Percentiles rank a stretch among this genome's conserved stretches.
These are phyloP conservation scores for Halcyon senegalensis DNA, from an alignment of 2,113 vertebrate species.

Conservation along the genomic window DNA sequence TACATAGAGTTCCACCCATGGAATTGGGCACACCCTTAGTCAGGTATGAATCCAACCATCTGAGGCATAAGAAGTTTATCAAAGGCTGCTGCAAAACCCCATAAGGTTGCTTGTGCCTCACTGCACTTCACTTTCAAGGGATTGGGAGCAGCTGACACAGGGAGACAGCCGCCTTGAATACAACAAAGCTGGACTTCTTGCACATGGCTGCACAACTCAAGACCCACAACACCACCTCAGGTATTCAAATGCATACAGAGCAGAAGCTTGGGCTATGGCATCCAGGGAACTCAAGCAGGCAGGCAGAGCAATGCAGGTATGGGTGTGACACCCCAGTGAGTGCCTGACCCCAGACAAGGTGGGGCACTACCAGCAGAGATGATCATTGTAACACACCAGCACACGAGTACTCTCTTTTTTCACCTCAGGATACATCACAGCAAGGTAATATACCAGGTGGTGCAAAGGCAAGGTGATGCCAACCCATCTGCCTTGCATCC, in stretches of 20 bases:
- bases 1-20: neutral
- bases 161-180: neutral
- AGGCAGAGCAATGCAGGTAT: neutral
- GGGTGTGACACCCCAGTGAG: neutral
- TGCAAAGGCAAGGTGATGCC: neutral
- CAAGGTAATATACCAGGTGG: neutral
- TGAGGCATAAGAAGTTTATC: neutral
- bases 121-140: neutral
- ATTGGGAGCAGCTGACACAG: neutral
- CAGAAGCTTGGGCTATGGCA: neutral
- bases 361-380: neutral
- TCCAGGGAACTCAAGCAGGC: neutral
- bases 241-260: neutral
- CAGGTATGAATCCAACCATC: neutral
- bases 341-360: neutral
- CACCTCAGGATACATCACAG: neutral
- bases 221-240: neutral
- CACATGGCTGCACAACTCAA: neutral
- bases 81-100: neutral
- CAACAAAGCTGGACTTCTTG: neutral
- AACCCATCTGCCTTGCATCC: neutral
- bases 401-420: neutral
- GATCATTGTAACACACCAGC: rapidly evolving
- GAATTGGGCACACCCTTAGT: neutral
- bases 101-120: neutral